These are phyloP conservation scores for Leptinotarsa texana DNA, from an alignment of 1,140 invertebrate genomes.

Conservation along the genomic window DNA sequence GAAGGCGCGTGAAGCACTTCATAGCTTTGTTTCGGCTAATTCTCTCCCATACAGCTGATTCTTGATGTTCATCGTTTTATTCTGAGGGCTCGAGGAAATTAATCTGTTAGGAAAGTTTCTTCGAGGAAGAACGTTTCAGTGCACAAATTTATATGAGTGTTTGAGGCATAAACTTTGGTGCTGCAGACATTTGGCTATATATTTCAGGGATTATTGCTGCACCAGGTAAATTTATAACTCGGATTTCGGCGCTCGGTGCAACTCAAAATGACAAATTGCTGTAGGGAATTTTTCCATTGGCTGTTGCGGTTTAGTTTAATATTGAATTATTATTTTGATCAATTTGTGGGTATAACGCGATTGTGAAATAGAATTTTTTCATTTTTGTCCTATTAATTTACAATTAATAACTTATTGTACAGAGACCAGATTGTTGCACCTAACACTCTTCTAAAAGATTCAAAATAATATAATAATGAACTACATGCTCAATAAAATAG, in stretches of 20 bases:
- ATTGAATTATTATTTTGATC: too few species aligned
- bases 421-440: too few species aligned
- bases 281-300: neutral
- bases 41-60: neutral
- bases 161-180: conserved; percentile 7
- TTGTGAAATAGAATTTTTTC: too few species aligned
- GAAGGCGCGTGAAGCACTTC: neutral
- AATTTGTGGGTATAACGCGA: too few species aligned
- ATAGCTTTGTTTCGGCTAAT: neutral
- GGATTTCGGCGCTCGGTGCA: neutral
- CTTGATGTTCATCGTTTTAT: neutral
- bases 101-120: neutral
- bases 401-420: too few species aligned
- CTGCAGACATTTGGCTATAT: conserved; percentile 12
- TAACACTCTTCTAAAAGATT: too few species aligned
- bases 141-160: conserved; percentile 3
- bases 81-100: neutral
- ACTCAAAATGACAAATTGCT: neutral
- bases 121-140: neutral
- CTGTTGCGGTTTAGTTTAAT: neutral
- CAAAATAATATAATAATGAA: too few species aligned
- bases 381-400: too few species aligned
- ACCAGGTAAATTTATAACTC: conserved; percentile 19
- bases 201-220: conserved; percentile 28
- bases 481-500: too few species aligned